Evolutionary conservation across 1,140 invertebrate genomes (phyloP).

Genomic region (Papilio xuthus): DNA sequence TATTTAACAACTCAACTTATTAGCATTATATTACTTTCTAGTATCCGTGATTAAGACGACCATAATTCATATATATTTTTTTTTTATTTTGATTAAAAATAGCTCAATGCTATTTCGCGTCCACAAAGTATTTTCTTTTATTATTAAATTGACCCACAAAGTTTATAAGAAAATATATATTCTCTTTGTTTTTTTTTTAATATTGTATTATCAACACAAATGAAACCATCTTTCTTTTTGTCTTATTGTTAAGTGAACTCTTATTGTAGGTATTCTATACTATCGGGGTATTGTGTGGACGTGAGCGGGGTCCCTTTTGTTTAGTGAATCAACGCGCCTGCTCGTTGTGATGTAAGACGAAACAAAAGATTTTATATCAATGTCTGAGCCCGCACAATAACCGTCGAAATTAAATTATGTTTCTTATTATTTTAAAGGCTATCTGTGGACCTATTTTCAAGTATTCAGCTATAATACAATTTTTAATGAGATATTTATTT

Average conservation of each 20-base stretch:
- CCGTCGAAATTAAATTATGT: conserved; percentile 10
- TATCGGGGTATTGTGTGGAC: conserved; percentile 9
- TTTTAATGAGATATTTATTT: no score
- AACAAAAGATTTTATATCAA: conserved; percentile 26
- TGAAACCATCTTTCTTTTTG: conserved; percentile 26
- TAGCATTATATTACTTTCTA: no score
- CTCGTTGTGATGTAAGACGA: conserved; percentile 9
- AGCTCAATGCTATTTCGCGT: no score
- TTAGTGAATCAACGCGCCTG: conserved; percentile 8
- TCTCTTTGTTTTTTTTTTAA: neutral
- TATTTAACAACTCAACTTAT: no score
- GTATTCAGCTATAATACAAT: no score
- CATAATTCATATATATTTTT: no score
- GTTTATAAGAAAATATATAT: neutral
- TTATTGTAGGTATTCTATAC: conserved; percentile 15
- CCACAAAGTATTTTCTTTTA: no score
- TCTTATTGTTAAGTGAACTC: conserved; percentile 26
- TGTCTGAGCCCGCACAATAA: conserved; percentile 5
- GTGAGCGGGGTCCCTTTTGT: conserved; percentile 7
- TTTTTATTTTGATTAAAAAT: no score
- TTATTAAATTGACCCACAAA: no score
- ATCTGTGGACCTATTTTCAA: neutral
- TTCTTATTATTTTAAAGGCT: conserved; percentile 1
- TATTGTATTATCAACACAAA: conserved; percentile 15
- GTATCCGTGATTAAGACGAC: no score